Percentiles rank a stretch among this genome's conserved stretches.
Conservation (phyloP, 2,113 vertebrate genomes). For the Ascaphus truei region DNA sequence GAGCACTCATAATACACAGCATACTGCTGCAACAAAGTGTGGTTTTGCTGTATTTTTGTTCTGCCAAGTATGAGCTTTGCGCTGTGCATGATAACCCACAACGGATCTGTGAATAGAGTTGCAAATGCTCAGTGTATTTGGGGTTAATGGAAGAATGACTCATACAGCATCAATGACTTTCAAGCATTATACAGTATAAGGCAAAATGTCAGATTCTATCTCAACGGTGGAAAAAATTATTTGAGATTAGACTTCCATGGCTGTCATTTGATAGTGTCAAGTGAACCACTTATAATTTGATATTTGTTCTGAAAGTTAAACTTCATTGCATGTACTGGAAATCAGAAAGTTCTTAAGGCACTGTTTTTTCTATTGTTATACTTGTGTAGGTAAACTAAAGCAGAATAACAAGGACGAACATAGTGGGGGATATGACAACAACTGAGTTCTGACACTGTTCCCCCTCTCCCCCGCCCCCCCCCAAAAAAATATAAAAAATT, state of each 20-base stretch:
- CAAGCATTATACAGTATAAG: background rate
- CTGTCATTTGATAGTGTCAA: background rate
- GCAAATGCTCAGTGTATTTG: background rate
- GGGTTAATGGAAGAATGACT: background rate
- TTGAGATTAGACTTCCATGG: background rate
- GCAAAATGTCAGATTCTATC: background rate
- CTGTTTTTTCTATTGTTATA: too few relatives aligned
- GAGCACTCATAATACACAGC: background rate
- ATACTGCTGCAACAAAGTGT: background rate
- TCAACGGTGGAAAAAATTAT: background rate
- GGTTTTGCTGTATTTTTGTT: constrained; percentile 1
- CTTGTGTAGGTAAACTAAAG: too few relatives aligned
- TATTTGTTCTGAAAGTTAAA: too few relatives aligned
- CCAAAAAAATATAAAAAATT: too few relatives aligned
- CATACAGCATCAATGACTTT: background rate
- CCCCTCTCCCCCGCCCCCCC: too few relatives aligned
- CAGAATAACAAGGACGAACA: too few relatives aligned
- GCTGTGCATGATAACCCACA: background rate
- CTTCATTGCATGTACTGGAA: too few relatives aligned
- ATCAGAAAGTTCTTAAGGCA: too few relatives aligned
- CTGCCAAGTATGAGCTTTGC: background rate
- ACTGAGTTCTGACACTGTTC: too few relatives aligned
- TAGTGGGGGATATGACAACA: too few relatives aligned
- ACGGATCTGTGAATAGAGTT: background rate
- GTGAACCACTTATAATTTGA: too few relatives aligned